Evolutionary conservation across 2,888 invertebrate genomes (phyloP).

Genomic region (Alentia gelatinosa): DNA sequence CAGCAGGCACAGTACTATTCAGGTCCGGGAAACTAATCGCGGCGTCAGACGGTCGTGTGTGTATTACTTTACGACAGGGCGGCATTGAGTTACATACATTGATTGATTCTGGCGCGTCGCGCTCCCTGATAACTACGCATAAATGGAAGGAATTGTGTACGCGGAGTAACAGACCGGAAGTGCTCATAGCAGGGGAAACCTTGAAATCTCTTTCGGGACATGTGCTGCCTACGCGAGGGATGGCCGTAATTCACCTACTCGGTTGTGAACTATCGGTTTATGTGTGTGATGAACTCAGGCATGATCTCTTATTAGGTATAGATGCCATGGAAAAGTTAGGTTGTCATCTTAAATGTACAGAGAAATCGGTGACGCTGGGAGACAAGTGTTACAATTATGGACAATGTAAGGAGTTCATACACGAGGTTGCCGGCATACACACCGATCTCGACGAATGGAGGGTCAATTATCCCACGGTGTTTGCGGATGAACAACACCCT

Average conservation of each 20-base stretch:
- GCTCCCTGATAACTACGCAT: background rate
- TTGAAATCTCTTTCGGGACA: background rate
- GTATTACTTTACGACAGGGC: background rate
- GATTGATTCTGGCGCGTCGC: background rate
- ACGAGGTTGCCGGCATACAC: background rate
- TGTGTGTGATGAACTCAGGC: background rate
- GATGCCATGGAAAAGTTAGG: background rate
- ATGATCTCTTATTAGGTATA: background rate
- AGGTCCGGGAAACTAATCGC: background rate
- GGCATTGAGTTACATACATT: background rate
- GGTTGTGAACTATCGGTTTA: background rate
- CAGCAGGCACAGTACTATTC: background rate
- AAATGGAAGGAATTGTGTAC: background rate
- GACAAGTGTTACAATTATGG: background rate
- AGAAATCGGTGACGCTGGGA: background rate
- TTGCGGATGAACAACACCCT: background rate
- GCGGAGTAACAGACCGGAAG: background rate
- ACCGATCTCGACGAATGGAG: background rate
- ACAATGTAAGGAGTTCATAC: background rate
- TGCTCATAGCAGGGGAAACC: background rate
- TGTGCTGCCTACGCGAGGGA: background rate
- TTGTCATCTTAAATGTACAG: background rate
- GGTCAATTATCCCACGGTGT: background rate
- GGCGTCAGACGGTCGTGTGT: background rate
- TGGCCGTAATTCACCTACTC: background rate